These are phyloP conservation scores for Cryptotermes secundus DNA, from an alignment of 1,140 invertebrate genomes.

Conservation along the genomic window DNA sequence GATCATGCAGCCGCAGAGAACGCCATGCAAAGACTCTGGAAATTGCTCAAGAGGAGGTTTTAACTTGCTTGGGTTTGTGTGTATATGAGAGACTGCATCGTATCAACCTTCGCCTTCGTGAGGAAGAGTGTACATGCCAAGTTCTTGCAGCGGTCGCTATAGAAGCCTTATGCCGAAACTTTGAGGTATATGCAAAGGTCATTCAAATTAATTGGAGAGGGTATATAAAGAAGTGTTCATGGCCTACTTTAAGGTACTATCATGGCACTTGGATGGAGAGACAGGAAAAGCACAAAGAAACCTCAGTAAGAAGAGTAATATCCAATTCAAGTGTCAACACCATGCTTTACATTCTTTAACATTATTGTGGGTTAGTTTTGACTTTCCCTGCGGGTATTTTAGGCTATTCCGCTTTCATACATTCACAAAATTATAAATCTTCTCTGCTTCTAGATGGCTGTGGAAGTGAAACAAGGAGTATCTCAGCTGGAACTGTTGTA, in stretches of 20 bases:
- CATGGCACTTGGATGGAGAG: too few species aligned
- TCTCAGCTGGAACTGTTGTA: constrained; percentile 82
- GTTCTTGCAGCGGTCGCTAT: constrained; percentile 85
- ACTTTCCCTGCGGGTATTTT: too few species aligned
- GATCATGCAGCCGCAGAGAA: constrained; percentile 65
- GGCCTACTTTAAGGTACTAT: too few species aligned
- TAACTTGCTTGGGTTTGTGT: constrained; percentile 89
- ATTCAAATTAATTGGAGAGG: too few species aligned
- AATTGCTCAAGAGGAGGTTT: constrained; percentile 92
- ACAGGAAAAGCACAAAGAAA: too few species aligned
- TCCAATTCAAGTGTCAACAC: too few species aligned
- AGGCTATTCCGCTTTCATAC: too few species aligned
- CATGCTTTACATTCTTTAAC: too few species aligned
- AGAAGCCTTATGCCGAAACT: constrained; percentile 82
- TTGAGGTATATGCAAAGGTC: too few species aligned
- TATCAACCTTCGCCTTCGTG: constrained; percentile 78
- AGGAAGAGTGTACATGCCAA: constrained; percentile 89
- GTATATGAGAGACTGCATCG: constrained; percentile 84
- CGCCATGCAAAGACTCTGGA: constrained; percentile 92
- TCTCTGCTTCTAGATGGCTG: constrained; percentile 61
- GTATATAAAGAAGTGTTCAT: too few species aligned
- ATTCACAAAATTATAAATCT: background rate
- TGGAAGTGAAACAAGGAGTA: constrained; percentile 85
- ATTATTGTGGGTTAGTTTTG: too few species aligned
- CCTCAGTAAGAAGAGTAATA: too few species aligned